phyloP scores from a whole-genome alignment of 2,113 vertebrate species.

The Balaenoptera acutorostrata region DNA sequence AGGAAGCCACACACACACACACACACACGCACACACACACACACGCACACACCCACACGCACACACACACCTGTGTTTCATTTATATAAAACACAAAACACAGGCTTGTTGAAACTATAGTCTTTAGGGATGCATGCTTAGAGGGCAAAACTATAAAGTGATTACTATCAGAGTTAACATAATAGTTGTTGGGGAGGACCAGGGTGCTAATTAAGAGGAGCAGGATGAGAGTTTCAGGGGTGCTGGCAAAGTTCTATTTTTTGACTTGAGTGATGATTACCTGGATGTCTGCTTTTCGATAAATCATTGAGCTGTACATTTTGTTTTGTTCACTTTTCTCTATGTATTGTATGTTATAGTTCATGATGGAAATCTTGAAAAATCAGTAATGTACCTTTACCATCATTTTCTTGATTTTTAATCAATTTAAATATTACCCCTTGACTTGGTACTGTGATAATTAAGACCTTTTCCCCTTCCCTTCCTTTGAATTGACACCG shows the following conservation, averaged over 20 bases:
- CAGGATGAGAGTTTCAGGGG: neutral
- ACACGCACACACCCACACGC: too few relatives aligned
- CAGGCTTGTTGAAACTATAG: neutral
- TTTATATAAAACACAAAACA: neutral
- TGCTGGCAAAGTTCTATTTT: neutral
- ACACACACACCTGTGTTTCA: neutral
- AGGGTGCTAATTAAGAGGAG: neutral
- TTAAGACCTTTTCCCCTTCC: neutral
- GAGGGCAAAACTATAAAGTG: neutral
- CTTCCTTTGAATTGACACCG: neutral
- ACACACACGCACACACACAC: neutral
- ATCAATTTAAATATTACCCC: neutral
- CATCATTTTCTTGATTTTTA: neutral
- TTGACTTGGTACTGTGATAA: neutral
- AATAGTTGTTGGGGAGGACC: neutral
- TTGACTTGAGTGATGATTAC: neutral
- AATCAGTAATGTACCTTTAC: neutral
- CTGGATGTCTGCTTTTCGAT: neutral
- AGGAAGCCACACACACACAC: neutral
- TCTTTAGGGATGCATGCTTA: neutral
- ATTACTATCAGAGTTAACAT: neutral
- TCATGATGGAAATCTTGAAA: neutral
- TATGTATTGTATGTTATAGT: neutral
- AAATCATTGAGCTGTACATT: neutral
- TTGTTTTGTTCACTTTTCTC: neutral